A percentile compares a stretch with the other conserved stretches of the same genome.
phyloP scores from a whole-genome alignment of 2,113 vertebrate species.

The Dromiciops gliroides region DNA sequence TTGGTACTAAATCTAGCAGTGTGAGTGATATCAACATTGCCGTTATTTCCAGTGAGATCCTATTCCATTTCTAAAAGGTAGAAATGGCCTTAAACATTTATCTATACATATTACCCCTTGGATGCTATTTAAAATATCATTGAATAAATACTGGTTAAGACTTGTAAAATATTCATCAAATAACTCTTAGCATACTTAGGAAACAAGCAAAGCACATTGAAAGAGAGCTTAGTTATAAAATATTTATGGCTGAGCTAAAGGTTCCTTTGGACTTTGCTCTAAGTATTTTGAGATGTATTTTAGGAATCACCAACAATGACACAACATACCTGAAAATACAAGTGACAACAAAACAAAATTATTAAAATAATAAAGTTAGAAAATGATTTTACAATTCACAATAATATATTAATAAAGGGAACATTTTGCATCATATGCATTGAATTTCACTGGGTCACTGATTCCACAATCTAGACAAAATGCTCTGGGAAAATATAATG shows the following conservation, averaged over 20 bases:
- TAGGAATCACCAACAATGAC: constrained; percentile 1
- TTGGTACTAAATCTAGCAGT: neutral
- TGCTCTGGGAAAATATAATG: neutral
- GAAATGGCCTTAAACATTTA: constrained; percentile 41
- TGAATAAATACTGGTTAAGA: constrained; percentile 65
- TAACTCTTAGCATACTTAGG: constrained; percentile 61
- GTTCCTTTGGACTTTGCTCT: constrained; percentile 36
- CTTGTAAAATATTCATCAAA: constrained; percentile 66
- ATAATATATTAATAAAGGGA: neutral
- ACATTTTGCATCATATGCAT: constrained; percentile 27
- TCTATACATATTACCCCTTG: constrained; percentile 40
- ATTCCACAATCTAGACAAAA: neutral
- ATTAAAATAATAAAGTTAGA: neutral
- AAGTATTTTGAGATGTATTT: constrained; percentile 23
- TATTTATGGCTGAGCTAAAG: constrained; percentile 66
- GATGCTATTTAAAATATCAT: constrained; percentile 58
- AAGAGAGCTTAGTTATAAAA: constrained; percentile 50
- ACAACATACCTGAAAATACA: constrained; percentile 22
- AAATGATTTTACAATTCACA: neutral
- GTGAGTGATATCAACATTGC: neutral
- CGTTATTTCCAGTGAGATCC: constrained; percentile 16
- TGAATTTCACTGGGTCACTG: constrained; percentile 9
- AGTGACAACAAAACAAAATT: neutral
- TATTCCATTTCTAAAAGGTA: neutral
- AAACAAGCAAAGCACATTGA: constrained; percentile 61